Evolutionary conservation across 2,113 vertebrate genomes (phyloP).

Genomic region (Gymnobelideus leadbeateri): DNA sequence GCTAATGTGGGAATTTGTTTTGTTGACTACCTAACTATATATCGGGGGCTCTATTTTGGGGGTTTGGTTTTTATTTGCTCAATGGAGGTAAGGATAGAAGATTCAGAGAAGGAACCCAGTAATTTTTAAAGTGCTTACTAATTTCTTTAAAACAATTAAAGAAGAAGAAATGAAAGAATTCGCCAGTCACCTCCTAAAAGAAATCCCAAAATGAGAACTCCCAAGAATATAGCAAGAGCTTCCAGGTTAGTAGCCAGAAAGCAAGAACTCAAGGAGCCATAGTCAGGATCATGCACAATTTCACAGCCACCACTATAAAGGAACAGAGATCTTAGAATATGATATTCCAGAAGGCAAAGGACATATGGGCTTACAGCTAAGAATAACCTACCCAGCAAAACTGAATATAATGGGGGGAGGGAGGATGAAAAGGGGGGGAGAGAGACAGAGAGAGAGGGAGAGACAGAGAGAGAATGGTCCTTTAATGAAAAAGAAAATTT

Average conservation of each 20-base stretch:
- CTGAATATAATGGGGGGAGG: background rate
- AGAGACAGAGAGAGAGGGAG: too few species aligned
- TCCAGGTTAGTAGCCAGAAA: background rate
- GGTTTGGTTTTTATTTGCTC: background rate
- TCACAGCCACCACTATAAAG: background rate
- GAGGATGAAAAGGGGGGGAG: too few species aligned
- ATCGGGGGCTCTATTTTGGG: background rate
- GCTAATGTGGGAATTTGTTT: background rate
- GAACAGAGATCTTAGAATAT: background rate
- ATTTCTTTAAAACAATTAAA: background rate
- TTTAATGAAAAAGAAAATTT: background rate
- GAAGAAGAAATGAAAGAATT: background rate
- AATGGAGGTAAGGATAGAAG: background rate
- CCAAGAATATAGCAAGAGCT: background rate
- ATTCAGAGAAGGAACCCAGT: background rate
- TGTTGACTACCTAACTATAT: background rate
- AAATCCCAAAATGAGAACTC: background rate
- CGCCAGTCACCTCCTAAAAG: background rate
- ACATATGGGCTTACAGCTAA: background rate
- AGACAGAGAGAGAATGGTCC: background rate
- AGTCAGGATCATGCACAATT: background rate
- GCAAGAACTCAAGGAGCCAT: background rate
- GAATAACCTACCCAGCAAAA: background rate
- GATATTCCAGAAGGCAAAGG: background rate
- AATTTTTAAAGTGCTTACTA: background rate